phyloP scores from a whole-genome alignment of 2,113 vertebrate species.

The Calyptommatus sinebrachiatus region DNA sequence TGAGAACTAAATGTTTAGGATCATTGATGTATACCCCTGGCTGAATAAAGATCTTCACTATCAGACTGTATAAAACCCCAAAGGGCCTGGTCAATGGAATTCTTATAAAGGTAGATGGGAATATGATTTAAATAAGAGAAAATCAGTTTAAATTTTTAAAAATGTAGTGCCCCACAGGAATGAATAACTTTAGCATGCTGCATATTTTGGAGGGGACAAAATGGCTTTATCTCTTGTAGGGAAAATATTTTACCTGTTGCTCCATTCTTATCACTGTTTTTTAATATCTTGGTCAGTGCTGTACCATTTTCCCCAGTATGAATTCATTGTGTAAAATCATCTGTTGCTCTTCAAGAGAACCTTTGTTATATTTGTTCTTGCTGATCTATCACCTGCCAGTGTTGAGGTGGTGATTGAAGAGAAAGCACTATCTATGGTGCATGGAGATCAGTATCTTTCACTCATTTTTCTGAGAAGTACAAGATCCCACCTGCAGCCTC shows the following conservation, averaged over 20 bases:
- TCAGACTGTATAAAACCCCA: no score
- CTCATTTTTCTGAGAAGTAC: constrained; percentile 1
- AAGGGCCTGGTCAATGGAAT: not conserved
- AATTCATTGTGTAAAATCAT: not conserved
- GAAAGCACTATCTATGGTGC: not conserved
- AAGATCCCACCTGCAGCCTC: constrained; percentile 26
- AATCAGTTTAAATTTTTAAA: not conserved
- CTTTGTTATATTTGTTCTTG: not conserved
- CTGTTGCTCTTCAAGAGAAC: not conserved
- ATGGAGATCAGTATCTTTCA: constrained; percentile 18
- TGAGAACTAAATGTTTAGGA: no score
- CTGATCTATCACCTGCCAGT: constrained; percentile 14
- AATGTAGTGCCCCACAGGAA: not conserved
- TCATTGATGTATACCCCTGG: no score
- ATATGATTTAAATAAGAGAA: not conserved
- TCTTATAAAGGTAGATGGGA: not conserved
- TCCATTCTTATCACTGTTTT: not conserved
- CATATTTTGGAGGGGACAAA: not conserved
- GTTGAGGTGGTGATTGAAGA: not conserved
- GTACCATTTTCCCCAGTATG: not conserved
- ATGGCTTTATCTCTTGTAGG: not conserved
- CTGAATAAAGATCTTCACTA: no score
- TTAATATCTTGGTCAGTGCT: not conserved
- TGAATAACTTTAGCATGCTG: not conserved
- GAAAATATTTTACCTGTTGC: not conserved